Percentiles rank a stretch among this genome's conserved stretches.
Conservation (phyloP, 2,113 vertebrate genomes). For the Megaceryle maxima region DNA sequence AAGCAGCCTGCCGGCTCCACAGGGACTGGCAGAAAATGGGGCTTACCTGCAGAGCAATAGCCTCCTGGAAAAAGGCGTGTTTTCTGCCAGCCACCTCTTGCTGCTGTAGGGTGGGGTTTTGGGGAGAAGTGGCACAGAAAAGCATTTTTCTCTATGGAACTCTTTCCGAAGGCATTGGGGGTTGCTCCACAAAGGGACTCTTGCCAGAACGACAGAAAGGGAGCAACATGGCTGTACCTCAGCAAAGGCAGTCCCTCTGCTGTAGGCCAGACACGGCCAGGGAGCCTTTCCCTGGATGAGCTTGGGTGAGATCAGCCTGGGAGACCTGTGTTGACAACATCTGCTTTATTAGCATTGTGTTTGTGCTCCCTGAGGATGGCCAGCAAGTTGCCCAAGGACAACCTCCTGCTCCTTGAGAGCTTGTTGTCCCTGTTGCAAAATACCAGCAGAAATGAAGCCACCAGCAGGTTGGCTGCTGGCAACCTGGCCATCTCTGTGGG, state of each 20-base stretch:
- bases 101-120: too few species aligned
- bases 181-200: not conserved
- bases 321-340: not conserved
- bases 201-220: too few species aligned
- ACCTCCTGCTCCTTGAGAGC: constrained; percentile 79
- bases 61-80: not conserved
- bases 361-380: constrained; percentile 62
- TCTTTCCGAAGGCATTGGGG: too few species aligned
- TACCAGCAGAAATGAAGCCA: constrained; percentile 48
- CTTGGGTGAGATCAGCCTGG: not conserved
- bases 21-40: not conserved
- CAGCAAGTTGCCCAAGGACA: constrained; percentile 50
- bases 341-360: not conserved
- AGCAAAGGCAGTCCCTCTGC: not conserved
- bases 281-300: not conserved
- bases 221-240: not conserved
- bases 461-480: constrained; percentile 80
- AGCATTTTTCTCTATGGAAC: not conserved
- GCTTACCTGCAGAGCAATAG: not conserved
- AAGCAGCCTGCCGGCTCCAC: not conserved
- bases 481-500: constrained; percentile 85
- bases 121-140: not conserved
- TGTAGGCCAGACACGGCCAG: not conserved
- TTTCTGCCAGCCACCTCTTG: not conserved
- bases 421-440: constrained; percentile 80